Evolutionary conservation across 2,888 invertebrate species (phyloP).

Genomic region (Tanypteryx hageni): DNA sequence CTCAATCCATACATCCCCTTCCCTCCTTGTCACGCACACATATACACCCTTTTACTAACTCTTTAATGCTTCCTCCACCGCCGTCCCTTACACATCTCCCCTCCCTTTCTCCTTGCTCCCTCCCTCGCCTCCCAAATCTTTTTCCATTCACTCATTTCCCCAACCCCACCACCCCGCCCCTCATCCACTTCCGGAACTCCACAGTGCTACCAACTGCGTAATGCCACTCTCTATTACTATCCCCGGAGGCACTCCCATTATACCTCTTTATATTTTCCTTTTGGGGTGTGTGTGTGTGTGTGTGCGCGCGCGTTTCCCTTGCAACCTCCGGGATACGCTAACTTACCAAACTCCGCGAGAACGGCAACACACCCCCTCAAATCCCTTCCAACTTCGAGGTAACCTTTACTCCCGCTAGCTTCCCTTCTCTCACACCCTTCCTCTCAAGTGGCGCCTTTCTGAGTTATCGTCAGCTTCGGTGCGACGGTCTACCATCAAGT

Average conservation of each 20-base stretch:
- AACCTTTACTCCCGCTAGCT: not conserved
- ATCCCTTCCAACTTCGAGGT: not conserved
- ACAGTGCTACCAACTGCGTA: conserved; percentile 30
- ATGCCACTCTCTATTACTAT: not conserved
- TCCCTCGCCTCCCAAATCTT: not conserved
- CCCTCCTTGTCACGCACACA: not conserved
- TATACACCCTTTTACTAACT: conserved; percentile 7
- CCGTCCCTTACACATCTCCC: not conserved
- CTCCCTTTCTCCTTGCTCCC: not conserved
- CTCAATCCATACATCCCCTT: not conserved
- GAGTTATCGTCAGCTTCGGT: not conserved
- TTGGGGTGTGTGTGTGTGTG: no score
- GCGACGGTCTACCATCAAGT: not conserved
- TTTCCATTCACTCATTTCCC: conserved; percentile 40
- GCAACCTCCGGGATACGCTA: not conserved
- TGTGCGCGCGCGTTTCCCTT: no score
- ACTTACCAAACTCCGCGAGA: not conserved
- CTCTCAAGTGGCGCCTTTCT: not conserved
- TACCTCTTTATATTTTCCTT: not conserved
- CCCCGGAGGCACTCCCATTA: not conserved
- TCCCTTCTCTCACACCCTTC: no score
- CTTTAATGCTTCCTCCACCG: conserved; percentile 4
- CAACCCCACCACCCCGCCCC: not conserved
- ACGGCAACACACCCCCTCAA: not conserved
- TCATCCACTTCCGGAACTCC: conserved; percentile 4